These are phyloP conservation scores for Astreopora myriophthalma DNA, from an alignment of 64 coral and sea anemone genomes.

Conservation along the genomic window DNA sequence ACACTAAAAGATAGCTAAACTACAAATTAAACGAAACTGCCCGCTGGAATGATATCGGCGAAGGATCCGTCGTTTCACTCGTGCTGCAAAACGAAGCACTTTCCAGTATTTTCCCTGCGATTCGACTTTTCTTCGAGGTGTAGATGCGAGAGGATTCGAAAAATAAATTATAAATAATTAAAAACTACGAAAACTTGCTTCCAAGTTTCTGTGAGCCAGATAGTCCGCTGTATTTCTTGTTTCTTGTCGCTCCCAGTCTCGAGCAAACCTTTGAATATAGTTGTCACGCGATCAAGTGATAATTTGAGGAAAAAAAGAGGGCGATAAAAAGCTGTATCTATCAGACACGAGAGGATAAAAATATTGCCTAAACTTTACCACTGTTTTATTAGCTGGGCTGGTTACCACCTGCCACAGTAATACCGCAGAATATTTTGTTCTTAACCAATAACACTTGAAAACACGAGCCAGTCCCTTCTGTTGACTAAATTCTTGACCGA, in stretches of 20 bases:
- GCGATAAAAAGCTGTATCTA: slow-evolving; percentile 37
- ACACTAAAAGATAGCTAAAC: slow-evolving; percentile 34
- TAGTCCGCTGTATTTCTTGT: neutral
- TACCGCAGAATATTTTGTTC: slow-evolving; percentile 33
- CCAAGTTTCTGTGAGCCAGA: neutral
- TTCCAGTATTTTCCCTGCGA: neutral
- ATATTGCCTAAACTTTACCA: slow-evolving; percentile 57
- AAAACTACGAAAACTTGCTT: slow-evolving; percentile 38
- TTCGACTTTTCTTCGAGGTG: slow-evolving; percentile 20
- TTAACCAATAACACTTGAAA: slow-evolving; percentile 3
- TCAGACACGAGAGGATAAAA: slow-evolving; percentile 34
- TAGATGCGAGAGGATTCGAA: slow-evolving; percentile 31
- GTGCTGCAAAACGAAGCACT: neutral
- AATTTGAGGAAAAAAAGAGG: slow-evolving; percentile 10
- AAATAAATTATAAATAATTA: slow-evolving; percentile 62
- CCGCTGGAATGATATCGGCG: neutral
- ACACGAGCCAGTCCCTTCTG: neutral
- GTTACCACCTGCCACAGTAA: slow-evolving; percentile 24
- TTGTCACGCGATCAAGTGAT: neutral
- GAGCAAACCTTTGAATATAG: neutral
- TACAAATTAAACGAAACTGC: slow-evolving; percentile 37
- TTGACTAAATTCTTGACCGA: slow-evolving; percentile 19
- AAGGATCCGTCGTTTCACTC: neutral
- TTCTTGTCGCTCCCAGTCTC: neutral
- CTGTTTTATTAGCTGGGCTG: slow-evolving; percentile 34